phyloP scores from a whole-genome alignment of 2,888 invertebrate species.

The Acholoe squamosa region DNA sequence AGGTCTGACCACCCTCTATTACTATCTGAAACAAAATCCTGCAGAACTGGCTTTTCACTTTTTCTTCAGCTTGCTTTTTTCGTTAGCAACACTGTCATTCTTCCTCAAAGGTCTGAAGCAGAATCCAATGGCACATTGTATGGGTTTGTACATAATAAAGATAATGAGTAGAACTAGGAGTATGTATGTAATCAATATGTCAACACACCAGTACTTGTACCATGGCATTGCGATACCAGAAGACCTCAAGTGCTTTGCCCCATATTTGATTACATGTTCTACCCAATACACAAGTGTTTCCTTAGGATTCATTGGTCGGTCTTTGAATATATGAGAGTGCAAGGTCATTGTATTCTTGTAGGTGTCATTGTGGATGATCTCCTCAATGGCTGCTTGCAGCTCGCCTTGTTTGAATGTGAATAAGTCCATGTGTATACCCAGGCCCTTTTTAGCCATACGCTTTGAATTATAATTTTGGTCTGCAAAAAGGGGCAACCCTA shows the following conservation, averaged over 20 bases:
- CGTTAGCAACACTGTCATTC: too few species aligned
- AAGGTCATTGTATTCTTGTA: background rate
- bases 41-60: too few species aligned
- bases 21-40: too few species aligned
- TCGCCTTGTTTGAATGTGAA: constrained; percentile 1
- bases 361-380: background rate
- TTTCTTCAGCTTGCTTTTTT: too few species aligned
- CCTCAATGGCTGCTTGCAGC: background rate
- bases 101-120: too few species aligned
- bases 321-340: background rate
- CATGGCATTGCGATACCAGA: background rate
- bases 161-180: background rate
- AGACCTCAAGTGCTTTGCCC: constrained; percentile 21
- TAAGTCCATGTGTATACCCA: constrained; percentile 3
- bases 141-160: background rate
- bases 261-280: constrained; percentile 23
- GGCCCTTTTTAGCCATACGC: constrained; percentile 7
- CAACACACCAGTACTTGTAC: constrained; percentile 7
- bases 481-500: background rate
- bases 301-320: background rate
- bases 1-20: too few species aligned
- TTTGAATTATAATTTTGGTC: constrained; percentile 7
- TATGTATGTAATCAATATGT: background rate
- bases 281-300: constrained; percentile 40
- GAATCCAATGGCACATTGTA: background rate